A percentile compares a stretch with the other conserved stretches of the same genome.
phyloP scores from a whole-genome alignment of 2,113 vertebrate species.

The Tinamus guttatus region DNA sequence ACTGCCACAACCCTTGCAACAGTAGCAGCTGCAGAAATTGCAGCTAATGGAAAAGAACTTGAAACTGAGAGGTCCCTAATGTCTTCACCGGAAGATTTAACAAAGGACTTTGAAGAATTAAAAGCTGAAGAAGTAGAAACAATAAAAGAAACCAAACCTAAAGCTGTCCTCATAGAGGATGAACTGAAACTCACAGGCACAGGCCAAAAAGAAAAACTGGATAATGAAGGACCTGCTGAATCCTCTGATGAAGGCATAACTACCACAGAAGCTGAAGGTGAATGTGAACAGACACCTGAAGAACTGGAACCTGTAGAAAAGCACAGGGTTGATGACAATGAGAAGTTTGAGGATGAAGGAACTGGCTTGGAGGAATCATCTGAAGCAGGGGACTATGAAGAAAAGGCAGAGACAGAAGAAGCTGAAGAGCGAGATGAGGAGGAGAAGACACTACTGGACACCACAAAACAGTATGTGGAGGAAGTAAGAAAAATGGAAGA shows the following conservation, averaged over 20 bases:
- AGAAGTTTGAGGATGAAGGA: constrained; percentile 94
- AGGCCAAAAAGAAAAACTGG: constrained; percentile 85
- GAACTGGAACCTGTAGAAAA: constrained; percentile 85
- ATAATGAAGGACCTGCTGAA: constrained; percentile 80
- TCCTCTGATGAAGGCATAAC: constrained; percentile 94
- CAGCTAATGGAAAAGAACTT: constrained; percentile 72
- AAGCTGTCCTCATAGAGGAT: constrained; percentile 67
- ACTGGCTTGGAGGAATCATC: constrained; percentile 91
- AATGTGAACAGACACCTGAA: constrained; percentile 88
- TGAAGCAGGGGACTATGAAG: constrained; percentile 91
- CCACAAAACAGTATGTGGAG: constrained; percentile 51
- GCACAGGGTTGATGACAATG: constrained; percentile 81
- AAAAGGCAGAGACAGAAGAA: constrained; percentile 92
- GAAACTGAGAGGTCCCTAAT: constrained; percentile 89
- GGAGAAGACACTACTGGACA: constrained; percentile 30
- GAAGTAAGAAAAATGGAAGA: constrained; percentile 19
- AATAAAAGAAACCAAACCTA: constrained; percentile 77
- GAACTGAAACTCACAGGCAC: constrained; percentile 74
- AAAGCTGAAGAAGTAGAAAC: constrained; percentile 86
- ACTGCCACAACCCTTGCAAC: constrained; percentile 1
- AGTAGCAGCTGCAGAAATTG: constrained; percentile 49
- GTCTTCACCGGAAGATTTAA: constrained; percentile 96
- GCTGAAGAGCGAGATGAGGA: constrained; percentile 83
- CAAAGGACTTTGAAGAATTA: constrained; percentile 94
- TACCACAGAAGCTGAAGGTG: constrained; percentile 92